Evolutionary conservation across 2,888 invertebrate species (phyloP).

Genomic region (Eupithecia centaureata): DNA sequence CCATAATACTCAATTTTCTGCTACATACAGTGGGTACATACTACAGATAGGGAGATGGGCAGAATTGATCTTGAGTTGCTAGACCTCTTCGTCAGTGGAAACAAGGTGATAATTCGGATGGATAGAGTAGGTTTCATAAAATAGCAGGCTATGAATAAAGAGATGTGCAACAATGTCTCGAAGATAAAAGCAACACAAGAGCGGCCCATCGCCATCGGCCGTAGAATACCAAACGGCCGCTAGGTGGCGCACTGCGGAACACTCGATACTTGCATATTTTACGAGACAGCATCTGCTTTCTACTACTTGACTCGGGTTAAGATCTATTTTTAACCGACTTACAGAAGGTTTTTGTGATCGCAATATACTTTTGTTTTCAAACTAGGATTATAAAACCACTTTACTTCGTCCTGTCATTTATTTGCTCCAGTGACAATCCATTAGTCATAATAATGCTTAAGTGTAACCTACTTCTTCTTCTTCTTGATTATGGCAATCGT

Average conservation of each 20-base stretch:
- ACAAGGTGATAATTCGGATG: not conserved
- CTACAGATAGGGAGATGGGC: not conserved
- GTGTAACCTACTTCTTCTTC: too few relatives aligned
- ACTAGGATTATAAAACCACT: not conserved
- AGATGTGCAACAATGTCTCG: not conserved
- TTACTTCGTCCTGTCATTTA: too few relatives aligned
- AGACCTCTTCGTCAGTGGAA: not conserved
- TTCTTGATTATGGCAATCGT: too few relatives aligned
- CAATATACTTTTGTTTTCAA: constrained; percentile 4
- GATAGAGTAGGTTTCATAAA: not conserved
- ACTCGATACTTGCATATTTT: constrained; percentile 81
- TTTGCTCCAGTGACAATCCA: too few relatives aligned
- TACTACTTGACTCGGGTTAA: constrained; percentile 27
- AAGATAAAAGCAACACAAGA: constrained; percentile 5
- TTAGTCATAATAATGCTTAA: too few relatives aligned
- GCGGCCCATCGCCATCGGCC: not conserved
- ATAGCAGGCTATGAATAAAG: not conserved
- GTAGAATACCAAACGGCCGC: constrained; percentile 12
- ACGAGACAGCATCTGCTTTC: constrained; percentile 61
- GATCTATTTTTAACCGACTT: constrained; percentile 16
- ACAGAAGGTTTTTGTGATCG: not conserved
- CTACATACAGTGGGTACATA: not conserved
- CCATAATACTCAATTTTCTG: not conserved
- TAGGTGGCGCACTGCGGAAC: constrained; percentile 68
- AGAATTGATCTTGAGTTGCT: too few relatives aligned